A percentile compares a stretch with the other conserved stretches of the same genome.
These are phyloP conservation scores for Eueides isabella DNA, from an alignment of 1,140 invertebrate genomes.

Conservation along the genomic window DNA sequence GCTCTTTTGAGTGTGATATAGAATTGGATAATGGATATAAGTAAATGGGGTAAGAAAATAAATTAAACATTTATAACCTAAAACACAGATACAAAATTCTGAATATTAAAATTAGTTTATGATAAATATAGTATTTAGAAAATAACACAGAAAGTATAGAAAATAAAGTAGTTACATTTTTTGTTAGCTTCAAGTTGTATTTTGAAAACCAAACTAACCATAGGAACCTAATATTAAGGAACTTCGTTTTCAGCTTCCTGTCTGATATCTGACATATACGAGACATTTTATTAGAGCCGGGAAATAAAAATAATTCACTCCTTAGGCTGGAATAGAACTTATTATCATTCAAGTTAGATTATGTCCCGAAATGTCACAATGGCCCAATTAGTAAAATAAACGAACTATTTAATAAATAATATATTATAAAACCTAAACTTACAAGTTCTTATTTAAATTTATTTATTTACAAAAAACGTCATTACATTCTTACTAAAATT, in stretches of 20 bases:
- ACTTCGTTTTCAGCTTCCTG: not conserved
- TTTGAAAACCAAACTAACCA: not conserved
- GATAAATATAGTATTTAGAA: too few relatives aligned
- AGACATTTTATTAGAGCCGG: too few relatives aligned
- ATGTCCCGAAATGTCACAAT: too few relatives aligned
- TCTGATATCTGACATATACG: not conserved
- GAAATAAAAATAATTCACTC: too few relatives aligned
- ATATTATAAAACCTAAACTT: too few relatives aligned
- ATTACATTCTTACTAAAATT: not conserved
- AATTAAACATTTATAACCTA: constrained; percentile 18
- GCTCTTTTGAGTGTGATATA: constrained; percentile 77
- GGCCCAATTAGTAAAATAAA: not conserved
- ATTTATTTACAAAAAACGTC: not conserved
- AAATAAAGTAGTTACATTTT: not conserved
- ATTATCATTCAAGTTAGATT: too few relatives aligned
- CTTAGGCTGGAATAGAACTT: fast-evolving
- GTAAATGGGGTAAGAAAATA: constrained; percentile 35
- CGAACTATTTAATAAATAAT: not conserved
- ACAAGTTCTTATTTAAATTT: not conserved
- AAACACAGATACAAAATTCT: not conserved
- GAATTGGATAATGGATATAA: constrained; percentile 57
- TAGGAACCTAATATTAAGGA: not conserved
- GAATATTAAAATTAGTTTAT: not conserved
- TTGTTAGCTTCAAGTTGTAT: not conserved
- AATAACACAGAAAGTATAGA: not conserved